Evolutionary conservation across 2,888 invertebrate genomes (phyloP), one percentile per base, ranked within the genome.

Genomic region (Agonum fuliginosum): DNA sequence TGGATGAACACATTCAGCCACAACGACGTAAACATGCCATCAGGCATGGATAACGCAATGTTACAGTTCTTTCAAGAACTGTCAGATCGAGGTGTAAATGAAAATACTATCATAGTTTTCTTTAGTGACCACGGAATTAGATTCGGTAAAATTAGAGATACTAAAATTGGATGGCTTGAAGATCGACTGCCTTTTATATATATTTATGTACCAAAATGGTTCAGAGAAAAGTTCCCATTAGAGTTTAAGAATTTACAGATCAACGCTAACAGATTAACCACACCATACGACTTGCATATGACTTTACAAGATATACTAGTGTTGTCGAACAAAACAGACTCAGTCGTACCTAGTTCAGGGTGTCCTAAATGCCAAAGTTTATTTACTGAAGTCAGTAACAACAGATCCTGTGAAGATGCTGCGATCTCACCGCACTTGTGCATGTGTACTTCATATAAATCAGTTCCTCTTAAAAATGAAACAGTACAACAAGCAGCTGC

Each of bases 1-100:
- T 95, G 95, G 95, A 90, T 93, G 80, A 94, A 94, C 83, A 91
- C 92, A 12, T 92, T 93, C 80, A 94, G 93, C 81, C 94, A 94
- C 83, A 91, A 93, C 80, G 89, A 90, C 70, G 87, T 92, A 24
- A 93, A 92, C 82, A 89, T 91, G 3, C 91, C 92, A 0, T 89
- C 92, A 17, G 89, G 91, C 30, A 91, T 93, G 87, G 95, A 95
- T 82, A 86, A 84, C 2, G 89, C 91, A 67, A 84, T 94, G 72
- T 86, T 89, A 48, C 85, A 88, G 17, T 92, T 93, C 82, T 87
- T 94, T 27, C 86, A 90, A 78, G 88, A 89, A 27, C 85, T 94
- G 41, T 86, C 89, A 2, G 87, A 88, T n/a, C 89, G 89, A 0
- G 91, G 91, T 0, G 88, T 91, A 3, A 83, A 92, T 67, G 89